Evolutionary conservation across 92 coral and sea anemone species (phyloP).

Genomic region (Palythoa grandiflora): DNA sequence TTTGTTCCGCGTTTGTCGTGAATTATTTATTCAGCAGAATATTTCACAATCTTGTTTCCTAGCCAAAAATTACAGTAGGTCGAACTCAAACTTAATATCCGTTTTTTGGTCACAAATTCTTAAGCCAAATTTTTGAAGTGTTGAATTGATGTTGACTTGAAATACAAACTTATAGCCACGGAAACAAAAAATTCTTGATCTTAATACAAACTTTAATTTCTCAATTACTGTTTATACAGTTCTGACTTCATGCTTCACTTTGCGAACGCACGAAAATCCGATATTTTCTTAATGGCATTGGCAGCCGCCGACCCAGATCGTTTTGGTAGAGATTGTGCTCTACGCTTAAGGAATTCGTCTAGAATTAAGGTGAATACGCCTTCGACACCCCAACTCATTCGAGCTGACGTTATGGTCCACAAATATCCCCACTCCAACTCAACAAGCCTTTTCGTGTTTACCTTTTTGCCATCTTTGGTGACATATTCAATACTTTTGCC

Average conservation of each 20-base stretch:
- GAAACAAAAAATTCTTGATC: too few species aligned
- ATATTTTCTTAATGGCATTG: slow-evolving; percentile 37
- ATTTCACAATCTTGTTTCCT: too few species aligned
- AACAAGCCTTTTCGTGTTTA: slow-evolving; percentile 79
- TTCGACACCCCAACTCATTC: slow-evolving; percentile 78
- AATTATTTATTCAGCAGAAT: too few species aligned
- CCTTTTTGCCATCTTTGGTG: slow-evolving; percentile 57
- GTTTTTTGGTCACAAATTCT: too few species aligned
- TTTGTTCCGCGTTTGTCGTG: too few species aligned
- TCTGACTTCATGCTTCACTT: neutral
- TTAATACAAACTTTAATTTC: too few species aligned
- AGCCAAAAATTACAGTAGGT: too few species aligned
- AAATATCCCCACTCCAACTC: slow-evolving; percentile 72
- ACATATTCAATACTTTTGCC: slow-evolving; percentile 72
- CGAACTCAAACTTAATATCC: too few species aligned
- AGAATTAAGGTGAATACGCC: slow-evolving; percentile 71
- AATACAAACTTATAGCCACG: too few species aligned
- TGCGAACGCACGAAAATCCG: slow-evolving; percentile 43
- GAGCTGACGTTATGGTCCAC: slow-evolving; percentile 83
- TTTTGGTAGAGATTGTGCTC: slow-evolving; percentile 45
- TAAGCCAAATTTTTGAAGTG: too few species aligned
- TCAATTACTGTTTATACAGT: neutral
- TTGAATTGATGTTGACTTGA: too few species aligned
- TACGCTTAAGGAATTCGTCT: slow-evolving; percentile 71
- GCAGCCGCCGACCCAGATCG: slow-evolving; percentile 32